These are phyloP conservation scores for Drosophila lutescens DNA, from an alignment of 2,888 invertebrate genomes.

Conservation along the genomic window DNA sequence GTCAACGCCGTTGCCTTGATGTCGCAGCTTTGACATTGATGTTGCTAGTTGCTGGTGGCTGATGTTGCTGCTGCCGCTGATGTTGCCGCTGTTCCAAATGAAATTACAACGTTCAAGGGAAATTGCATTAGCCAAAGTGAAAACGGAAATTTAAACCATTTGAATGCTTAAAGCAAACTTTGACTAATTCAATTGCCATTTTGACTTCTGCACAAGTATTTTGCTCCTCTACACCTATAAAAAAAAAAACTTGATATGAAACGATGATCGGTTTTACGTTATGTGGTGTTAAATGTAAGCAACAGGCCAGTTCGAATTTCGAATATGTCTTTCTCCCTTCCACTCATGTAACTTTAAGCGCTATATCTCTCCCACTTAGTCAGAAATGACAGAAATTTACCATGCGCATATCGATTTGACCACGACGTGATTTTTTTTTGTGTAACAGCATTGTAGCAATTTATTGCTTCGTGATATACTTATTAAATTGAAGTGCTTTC, in stretches of 20 bases:
- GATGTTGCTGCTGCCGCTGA: not conserved
- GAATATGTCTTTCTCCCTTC: no score
- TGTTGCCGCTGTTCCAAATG: conserved; percentile 46
- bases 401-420: no score
- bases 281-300: no score
- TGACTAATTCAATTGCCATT: conserved; percentile 12
- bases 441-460: conserved; percentile 5
- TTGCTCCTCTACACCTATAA: not conserved
- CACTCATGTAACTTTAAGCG: no score
- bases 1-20: conserved; percentile 32
- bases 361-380: no score
- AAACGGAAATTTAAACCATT: conserved; percentile 15
- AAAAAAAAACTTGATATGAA: no score
- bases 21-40: conserved; percentile 31
- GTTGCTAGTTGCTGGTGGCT: conserved; percentile 6
- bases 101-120: conserved; percentile 59
- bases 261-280: no score
- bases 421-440: no score
- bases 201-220: not conserved
- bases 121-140: conserved; percentile 58
- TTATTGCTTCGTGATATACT: conserved; percentile 36
- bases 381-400: no score
- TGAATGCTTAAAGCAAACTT: conserved; percentile 26
- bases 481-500: conserved; percentile 47
- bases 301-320: no score